phyloP scores from a whole-genome alignment of 92 coral and sea anemone genomes.

The Muricea muricata region DNA sequence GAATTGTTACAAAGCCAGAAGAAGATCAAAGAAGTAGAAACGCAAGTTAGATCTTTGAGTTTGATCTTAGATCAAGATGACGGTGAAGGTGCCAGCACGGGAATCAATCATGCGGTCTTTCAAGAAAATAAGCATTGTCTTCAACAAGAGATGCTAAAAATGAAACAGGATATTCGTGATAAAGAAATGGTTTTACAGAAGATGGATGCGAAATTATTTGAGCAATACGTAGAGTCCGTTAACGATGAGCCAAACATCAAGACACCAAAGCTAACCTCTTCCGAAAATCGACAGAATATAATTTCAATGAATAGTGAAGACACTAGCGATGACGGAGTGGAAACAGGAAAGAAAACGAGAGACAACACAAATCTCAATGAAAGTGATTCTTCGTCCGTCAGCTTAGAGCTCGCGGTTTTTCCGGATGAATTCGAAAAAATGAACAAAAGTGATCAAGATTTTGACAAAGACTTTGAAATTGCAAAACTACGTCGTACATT shows the following conservation, averaged over 20 bases:
- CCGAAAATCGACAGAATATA: background rate
- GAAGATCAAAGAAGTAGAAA: slow-evolving; percentile 18
- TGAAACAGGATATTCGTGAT: slow-evolving; percentile 9
- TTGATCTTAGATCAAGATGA: slow-evolving; percentile 4
- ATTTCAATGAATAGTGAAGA: background rate
- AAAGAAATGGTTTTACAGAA: slow-evolving; percentile 1
- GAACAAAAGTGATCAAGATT: background rate
- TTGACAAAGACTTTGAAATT: background rate
- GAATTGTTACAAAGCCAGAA: background rate
- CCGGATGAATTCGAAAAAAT: background rate
- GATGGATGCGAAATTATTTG: background rate
- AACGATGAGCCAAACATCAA: background rate
- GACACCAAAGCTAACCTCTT: background rate
- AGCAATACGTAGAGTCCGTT: background rate
- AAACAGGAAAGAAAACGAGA: background rate
- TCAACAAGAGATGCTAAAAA: background rate
- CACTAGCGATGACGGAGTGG: background rate
- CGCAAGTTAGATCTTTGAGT: slow-evolving; percentile 33
- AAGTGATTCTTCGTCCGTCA: background rate
- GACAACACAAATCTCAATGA: background rate
- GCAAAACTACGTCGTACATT: slow-evolving; percentile 5
- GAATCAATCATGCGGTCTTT: background rate
- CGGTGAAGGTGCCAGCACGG: background rate
- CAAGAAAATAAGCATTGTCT: background rate
- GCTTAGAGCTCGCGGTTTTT: background rate